A percentile compares a stretch with the other conserved stretches of the same genome.
Conservation (phyloP, 2,797 vertebrate genomes). For the Pantherophis vulpinus region DNA sequence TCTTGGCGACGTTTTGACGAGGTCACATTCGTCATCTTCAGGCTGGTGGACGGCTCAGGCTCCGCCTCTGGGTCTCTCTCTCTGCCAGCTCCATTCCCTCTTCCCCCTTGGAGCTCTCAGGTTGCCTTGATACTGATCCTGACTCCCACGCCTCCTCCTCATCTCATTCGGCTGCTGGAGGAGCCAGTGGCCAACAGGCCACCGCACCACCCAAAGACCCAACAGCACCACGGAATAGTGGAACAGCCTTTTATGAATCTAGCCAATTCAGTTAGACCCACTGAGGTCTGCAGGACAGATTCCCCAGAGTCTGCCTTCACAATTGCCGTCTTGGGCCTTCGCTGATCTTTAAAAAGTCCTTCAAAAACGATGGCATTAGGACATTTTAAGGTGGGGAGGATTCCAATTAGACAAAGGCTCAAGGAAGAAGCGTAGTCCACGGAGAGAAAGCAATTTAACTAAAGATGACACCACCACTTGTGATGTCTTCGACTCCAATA, state of each 20-base stretch:
- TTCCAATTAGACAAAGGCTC: constrained; percentile 3
- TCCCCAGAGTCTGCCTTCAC: background rate
- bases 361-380: background rate
- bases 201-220: background rate
- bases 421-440: background rate
- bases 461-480: background rate
- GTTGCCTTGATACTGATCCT: too few relatives aligned
- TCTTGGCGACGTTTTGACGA: too few relatives aligned
- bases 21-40: too few relatives aligned
- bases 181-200: too few relatives aligned
- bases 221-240: background rate
- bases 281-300: background rate
- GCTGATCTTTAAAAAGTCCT: constrained; percentile 28
- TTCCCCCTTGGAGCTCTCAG: too few relatives aligned
- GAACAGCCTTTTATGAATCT: background rate
- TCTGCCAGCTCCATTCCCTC: too few relatives aligned
- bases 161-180: too few relatives aligned
- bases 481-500: background rate
- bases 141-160: too few relatives aligned
- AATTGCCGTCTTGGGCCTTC: background rate
- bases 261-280: background rate
- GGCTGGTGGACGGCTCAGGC: too few relatives aligned
- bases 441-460: background rate
- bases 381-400: constrained; percentile 3
- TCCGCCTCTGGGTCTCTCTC: too few relatives aligned